Percentiles rank a stretch among this genome's conserved stretches.
Evolutionary conservation across 2,797 vertebrate genomes (phyloP).

Genomic region (Sciaenops ocellatus): DNA sequence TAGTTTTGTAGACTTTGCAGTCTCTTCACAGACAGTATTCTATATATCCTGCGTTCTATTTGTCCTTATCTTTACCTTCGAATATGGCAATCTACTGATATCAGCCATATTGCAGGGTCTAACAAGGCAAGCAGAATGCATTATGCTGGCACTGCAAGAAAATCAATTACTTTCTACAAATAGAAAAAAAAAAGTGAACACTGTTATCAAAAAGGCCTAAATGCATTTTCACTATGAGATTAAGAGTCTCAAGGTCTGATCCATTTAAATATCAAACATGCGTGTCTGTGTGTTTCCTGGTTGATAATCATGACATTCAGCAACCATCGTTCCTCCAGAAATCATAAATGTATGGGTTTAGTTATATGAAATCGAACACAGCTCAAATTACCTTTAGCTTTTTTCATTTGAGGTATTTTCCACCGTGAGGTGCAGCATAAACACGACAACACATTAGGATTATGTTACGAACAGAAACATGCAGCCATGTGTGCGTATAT

Average conservation of each 20-base stretch:
- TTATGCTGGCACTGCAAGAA: constrained; percentile 18
- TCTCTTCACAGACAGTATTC: neutral
- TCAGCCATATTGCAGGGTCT: constrained; percentile 22
- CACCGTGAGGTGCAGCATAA: too few species aligned
- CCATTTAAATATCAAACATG: constrained; percentile 23
- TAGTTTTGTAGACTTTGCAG: neutral
- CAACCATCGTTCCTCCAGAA: neutral
- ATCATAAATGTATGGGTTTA: constrained; percentile 5
- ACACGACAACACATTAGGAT: neutral
- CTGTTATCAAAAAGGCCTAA: constrained; percentile 27
- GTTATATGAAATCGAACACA: constrained; percentile 8
- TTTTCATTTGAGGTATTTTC: constrained; percentile 11
- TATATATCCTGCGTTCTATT: neutral
- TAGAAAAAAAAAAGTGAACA: constrained; percentile 34
- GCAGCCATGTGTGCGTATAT: neutral
- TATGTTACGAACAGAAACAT: neutral
- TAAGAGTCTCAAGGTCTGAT: constrained; percentile 27
- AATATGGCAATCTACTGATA: constrained; percentile 34
- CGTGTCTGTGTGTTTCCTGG: neutral
- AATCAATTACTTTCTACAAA: constrained; percentile 50
- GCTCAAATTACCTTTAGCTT: neutral
- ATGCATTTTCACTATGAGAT: constrained; percentile 26
- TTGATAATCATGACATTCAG: constrained; percentile 11
- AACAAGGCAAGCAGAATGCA: constrained; percentile 39
- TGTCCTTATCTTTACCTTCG: constrained; percentile 20